Evolutionary conservation across 2,113 vertebrate genomes (phyloP).

Genomic region (Cinclus mexicanus): DNA sequence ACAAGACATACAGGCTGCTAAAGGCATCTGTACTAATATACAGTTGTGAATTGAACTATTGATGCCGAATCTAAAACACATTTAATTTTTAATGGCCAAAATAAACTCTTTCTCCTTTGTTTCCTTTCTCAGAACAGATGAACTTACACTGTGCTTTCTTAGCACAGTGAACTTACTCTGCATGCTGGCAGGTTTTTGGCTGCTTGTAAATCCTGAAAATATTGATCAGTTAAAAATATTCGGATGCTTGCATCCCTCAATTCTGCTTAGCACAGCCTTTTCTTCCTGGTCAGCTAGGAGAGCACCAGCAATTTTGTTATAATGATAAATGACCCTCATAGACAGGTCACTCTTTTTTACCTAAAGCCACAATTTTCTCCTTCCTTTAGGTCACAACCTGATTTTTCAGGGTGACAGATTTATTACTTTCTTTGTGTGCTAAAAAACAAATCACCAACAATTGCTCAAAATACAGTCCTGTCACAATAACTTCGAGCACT

Average conservation of each 20-base stretch:
- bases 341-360: conserved; percentile 89
- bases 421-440: conserved; percentile 84
- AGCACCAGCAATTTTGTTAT: conserved; percentile 86
- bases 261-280: conserved; percentile 89
- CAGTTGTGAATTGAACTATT: background rate
- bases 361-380: conserved; percentile 92
- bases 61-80: background rate
- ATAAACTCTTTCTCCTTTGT: background rate
- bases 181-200: conserved; percentile 39
- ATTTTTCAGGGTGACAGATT: conserved; percentile 91
- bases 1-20: background rate
- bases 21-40: background rate
- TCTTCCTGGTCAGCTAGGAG: conserved; percentile 81
- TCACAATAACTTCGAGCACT: conserved; percentile 54
- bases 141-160: no score
- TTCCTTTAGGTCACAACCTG: conserved; percentile 81
- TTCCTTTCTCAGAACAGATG: conserved; percentile 11
- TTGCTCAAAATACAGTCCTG: conserved; percentile 76
- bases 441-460: conserved; percentile 85
- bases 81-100: conserved; percentile 4
- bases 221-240: conserved; percentile 81
- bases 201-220: conserved; percentile 71
- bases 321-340: conserved; percentile 87
- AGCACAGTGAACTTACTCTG: background rate
- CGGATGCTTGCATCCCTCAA: conserved; percentile 73